These are phyloP conservation scores for Bursaphelenchus mucronatus DNA, from an alignment of 1,140 invertebrate species.

Conservation along the genomic window DNA sequence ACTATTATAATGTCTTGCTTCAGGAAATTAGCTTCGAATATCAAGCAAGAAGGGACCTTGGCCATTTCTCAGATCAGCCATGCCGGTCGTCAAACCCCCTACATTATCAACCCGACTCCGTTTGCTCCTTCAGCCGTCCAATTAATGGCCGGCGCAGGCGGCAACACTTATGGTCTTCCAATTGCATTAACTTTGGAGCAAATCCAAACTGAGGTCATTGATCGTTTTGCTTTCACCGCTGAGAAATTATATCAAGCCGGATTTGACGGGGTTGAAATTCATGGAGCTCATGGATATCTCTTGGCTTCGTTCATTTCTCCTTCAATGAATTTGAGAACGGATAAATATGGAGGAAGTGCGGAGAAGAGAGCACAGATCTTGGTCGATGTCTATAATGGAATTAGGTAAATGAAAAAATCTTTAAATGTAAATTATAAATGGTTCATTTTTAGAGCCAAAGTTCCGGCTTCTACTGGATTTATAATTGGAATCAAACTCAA, in stretches of 20 bases:
- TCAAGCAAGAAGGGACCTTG: slow-evolving; percentile 34
- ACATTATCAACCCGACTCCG: slow-evolving; percentile 31
- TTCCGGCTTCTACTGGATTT: slow-evolving; percentile 33
- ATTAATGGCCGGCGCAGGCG: neutral
- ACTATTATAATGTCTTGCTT: slow-evolving; percentile 26
- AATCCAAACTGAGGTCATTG: slow-evolving; percentile 28
- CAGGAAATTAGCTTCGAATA: slow-evolving; percentile 10
- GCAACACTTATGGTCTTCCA: slow-evolving; percentile 15
- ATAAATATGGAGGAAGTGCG: slow-evolving; percentile 52
- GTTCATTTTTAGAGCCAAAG: slow-evolving; percentile 6
- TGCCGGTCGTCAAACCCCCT: slow-evolving; percentile 32
- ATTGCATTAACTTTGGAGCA: slow-evolving; percentile 15
- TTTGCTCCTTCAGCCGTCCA: slow-evolving; percentile 32
- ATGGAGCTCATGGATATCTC: slow-evolving; percentile 55
- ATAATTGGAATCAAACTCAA: slow-evolving; percentile 37
- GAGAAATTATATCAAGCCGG: slow-evolving; percentile 29
- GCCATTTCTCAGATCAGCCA: slow-evolving; percentile 29
- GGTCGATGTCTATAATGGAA: slow-evolving; percentile 45
- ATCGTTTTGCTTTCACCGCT: slow-evolving; percentile 27
- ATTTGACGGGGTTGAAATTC: slow-evolving; percentile 51
- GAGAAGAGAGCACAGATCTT: slow-evolving; percentile 48
- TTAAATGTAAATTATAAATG: no score
- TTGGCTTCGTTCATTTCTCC: slow-evolving; percentile 51
- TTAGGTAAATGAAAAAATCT: slow-evolving; percentile 17
- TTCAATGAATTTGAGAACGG: slow-evolving; percentile 42